Evolutionary conservation across 2,113 vertebrate species (phyloP).

Genomic region (Hassar affinis): DNA sequence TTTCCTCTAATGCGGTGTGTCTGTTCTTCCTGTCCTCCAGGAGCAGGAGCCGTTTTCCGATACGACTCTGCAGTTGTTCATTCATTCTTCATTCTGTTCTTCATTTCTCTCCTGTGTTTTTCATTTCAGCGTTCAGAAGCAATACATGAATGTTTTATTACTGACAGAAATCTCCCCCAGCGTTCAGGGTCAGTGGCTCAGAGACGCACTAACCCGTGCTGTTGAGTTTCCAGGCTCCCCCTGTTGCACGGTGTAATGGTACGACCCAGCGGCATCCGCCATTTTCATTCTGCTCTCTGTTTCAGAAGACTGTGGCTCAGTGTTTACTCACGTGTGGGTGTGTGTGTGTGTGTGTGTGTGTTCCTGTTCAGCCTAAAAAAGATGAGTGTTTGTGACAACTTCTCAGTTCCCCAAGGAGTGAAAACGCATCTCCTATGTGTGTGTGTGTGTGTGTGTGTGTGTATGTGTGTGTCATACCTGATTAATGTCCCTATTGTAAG

Average conservation of each 20-base stretch:
- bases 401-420: constrained; percentile 5
- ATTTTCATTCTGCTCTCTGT: constrained; percentile 19
- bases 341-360: constrained; percentile 37
- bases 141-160: too few species aligned
- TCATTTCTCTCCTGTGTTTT: neutral
- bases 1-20: neutral
- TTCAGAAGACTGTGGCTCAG: neutral
- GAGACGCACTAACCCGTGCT: neutral
- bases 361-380: constrained; percentile 10
- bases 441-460: constrained; percentile 68
- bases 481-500: constrained; percentile 4
- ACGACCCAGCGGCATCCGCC: constrained; percentile 14
- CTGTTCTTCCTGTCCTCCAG: neutral
- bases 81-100: neutral
- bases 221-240: constrained; percentile 4
- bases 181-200: neutral
- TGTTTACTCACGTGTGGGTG: constrained; percentile 3
- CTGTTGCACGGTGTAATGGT: neutral
- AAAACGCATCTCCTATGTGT: constrained; percentile 51
- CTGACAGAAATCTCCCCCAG: neutral
- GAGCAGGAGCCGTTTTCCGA: neutral
- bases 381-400: constrained; percentile 35
- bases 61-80: neutral
- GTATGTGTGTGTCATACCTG: too few species aligned
- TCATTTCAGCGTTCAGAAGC: neutral